Evolutionary conservation across 1,140 invertebrate species (phyloP), one percentile per base, ranked within the genome.

Genomic region (Cheumatopsyche charites): DNA sequence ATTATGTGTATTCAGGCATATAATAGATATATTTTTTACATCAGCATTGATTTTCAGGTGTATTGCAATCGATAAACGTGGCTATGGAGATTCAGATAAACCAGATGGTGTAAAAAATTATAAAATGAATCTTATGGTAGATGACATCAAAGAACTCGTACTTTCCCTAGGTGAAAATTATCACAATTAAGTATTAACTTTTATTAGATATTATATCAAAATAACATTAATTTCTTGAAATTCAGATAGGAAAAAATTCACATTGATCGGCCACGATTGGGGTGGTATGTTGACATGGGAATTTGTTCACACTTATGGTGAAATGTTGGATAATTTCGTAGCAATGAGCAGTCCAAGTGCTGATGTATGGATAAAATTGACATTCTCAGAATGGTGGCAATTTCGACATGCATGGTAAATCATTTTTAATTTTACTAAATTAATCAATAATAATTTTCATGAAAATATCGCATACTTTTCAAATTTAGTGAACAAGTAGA

Each of bases 221-320:
- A 15, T n/a, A 49, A 49, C 19, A 49, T 5, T 5, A 15, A 2
- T 49, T 52, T 62, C 13, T 62, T 62, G 15, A 4, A 19, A 26
- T 70, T 62, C 36, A 73, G 75, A 72, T 19, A 25, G 70, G 29
- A 65, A 73, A 65, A 52, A 49, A 3, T 71, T 82, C 74, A 87
- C 87, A 47, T 74, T 92, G n/a, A 83, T 91, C 1, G 84, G 82
- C 7, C 91, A 92, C 80, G 91, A 92, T 79, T 91, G 90, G 90
- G 91, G 91, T 63, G 89, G 87, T 17, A 67, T 86, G 1, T 77
- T 91, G 0, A 82, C 84, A 1, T 87, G 81, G 79, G 76, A 75
- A 15, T 83, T 90, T 69, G 84, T 88, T 0, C 80, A 82, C 9
- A 13, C 15, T 0, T 71, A 71, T 43, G 62, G 65, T 13, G 41